A percentile compares a stretch with the other conserved stretches of the same genome.
Evolutionary conservation across 2,797 vertebrate genomes (phyloP).

Genomic region (Balearica regulorum): DNA sequence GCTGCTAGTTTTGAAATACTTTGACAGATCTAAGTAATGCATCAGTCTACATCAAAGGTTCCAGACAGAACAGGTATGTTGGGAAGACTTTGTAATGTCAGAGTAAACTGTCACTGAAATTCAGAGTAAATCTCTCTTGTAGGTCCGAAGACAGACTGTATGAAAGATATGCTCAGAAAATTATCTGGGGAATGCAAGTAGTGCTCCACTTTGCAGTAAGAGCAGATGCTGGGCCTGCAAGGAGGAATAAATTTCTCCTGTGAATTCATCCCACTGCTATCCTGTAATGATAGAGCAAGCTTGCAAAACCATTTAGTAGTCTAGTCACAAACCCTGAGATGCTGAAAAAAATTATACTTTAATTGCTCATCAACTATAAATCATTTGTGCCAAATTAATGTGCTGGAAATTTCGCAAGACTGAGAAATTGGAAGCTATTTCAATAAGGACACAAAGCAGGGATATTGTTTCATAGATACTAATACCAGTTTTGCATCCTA

Average conservation of each 20-base stretch:
- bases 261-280: neutral
- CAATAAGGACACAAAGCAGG: neutral
- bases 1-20: conserved; percentile 12
- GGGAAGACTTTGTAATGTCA: conserved; percentile 19
- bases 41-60: conserved; percentile 1
- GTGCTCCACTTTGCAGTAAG: neutral
- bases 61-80: neutral
- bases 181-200: neutral
- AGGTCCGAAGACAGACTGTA: neutral
- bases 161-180: neutral
- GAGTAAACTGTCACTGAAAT: neutral
- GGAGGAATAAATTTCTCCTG: neutral
- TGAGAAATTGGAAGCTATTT: conserved; percentile 1
- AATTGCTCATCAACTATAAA: conserved; percentile 45
- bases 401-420: conserved; percentile 31
- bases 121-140: neutral
- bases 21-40: neutral
- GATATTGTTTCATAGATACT: neutral
- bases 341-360: conserved; percentile 6
- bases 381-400: conserved; percentile 28
- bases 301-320: neutral
- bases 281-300: neutral
- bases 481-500: neutral
- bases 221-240: neutral
- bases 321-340: conserved; percentile 24